Evolutionary conservation across 2,888 invertebrate species (phyloP).

Genomic region (Sesamia inferens): DNA sequence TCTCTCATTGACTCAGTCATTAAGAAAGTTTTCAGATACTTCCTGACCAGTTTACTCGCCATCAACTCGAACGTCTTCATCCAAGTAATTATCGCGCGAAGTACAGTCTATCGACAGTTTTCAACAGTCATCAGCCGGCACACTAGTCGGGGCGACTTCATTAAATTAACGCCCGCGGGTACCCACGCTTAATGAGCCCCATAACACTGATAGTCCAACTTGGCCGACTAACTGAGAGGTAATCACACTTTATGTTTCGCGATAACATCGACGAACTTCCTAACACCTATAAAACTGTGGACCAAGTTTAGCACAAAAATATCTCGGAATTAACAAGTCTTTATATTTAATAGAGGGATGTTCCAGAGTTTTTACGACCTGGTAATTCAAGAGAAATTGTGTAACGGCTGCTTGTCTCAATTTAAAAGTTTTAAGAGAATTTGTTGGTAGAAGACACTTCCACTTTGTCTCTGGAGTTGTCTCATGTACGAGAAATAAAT

Average conservation of each 20-base stretch:
- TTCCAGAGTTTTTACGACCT: slow-evolving; percentile 58
- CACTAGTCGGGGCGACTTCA: slow-evolving; percentile 57
- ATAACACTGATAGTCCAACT: slow-evolving; percentile 59
- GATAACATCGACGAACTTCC: slow-evolving; percentile 59
- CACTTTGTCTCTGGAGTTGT: slow-evolving; percentile 32
- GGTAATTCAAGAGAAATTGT: slow-evolving; percentile 60
- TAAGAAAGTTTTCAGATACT: slow-evolving; percentile 10
- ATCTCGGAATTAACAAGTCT: slow-evolving; percentile 60
- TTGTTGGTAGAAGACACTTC: slow-evolving; percentile 31
- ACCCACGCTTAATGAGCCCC: slow-evolving; percentile 52
- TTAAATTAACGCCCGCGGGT: slow-evolving; percentile 59
- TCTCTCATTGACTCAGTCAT: neutral
- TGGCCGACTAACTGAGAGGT: slow-evolving; percentile 54
- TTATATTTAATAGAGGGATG: slow-evolving; percentile 59
- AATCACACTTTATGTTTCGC: slow-evolving; percentile 55
- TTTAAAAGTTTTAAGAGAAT: slow-evolving; percentile 57
- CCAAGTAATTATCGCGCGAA: slow-evolving; percentile 43
- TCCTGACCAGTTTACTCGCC: slow-evolving; percentile 22
- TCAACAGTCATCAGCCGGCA: slow-evolving; percentile 45
- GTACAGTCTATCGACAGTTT: slow-evolving; percentile 55
- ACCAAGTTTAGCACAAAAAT: slow-evolving; percentile 54
- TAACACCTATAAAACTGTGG: slow-evolving; percentile 56
- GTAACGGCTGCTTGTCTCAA: slow-evolving; percentile 61
- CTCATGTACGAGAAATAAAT: slow-evolving; percentile 38
- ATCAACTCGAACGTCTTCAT: slow-evolving; percentile 23